Base-by-base conservation (phyloP, 1,140 invertebrate species). In the Drosophila kanapiae region DNA sequence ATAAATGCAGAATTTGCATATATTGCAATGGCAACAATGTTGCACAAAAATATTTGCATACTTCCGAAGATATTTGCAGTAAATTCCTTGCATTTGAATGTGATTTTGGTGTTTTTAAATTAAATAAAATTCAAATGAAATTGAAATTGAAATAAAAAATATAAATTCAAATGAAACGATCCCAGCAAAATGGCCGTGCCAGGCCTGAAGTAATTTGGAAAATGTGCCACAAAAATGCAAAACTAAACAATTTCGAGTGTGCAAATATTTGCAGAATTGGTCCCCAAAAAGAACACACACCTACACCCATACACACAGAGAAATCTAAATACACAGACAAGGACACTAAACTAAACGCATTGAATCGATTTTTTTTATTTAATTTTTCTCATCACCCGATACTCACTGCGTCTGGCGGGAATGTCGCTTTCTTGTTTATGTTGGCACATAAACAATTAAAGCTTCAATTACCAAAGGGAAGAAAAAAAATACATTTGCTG, bases 201-300 rank as follows among this genome's bases (percentile, higher is more conserved):
- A 14, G 42, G 42, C 62, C n/a, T 43, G 9, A 58, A 85, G 82
- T 85, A 82, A 85, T 90, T 90, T 82, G 65, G 64, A 56, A 82
- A 91, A 90, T 91, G 75, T 83, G 53, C 75, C 69, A 78, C 80
- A 84, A 76, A 88, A 88, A 88, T 88, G 84, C 74, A 84, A 56
- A 76, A 71, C 85, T 84, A 80, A 90, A 76, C 40, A 77, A 56
- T 56, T 85, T 75, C 67, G 60, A 72, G 69, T 70, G 58, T 62
- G 71, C 75, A 90, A 82, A 82, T 82, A 85, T 90, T 75, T 85
- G 71, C 75, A 80, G 29, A 60, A 37, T 72, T 78, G 68, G 65
- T 56, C 51, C 65, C 67, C 43, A 78, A 78, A 90, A 71, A 31
- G 71, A 90, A 61, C 49, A 13, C n/a, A 51, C 6, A 16, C 76